phyloP scores from a whole-genome alignment of 2,797 vertebrate species.

The Macroramphosus scolopax region DNA sequence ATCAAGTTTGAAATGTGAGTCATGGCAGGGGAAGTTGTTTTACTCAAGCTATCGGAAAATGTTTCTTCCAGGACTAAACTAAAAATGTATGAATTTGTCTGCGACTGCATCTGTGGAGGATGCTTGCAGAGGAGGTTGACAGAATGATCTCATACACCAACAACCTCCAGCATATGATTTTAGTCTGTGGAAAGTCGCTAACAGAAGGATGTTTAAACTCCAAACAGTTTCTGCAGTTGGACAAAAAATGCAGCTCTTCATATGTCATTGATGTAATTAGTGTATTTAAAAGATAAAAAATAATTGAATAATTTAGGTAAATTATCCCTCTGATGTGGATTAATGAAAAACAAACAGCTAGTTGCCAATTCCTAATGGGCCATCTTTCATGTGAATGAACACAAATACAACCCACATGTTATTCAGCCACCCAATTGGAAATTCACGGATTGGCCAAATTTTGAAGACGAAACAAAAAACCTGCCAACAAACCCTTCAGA shows the following conservation, averaged over 20 bases:
- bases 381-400: slow-evolving; percentile 75
- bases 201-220: no score
- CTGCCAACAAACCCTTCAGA: slow-evolving; percentile 70
- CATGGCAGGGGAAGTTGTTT: no score
- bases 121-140: no score
- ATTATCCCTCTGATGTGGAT: slow-evolving; percentile 75
- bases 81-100: no score
- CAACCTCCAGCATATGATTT: no score
- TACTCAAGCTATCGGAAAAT: no score
- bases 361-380: slow-evolving; percentile 71
- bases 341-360: slow-evolving; percentile 74
- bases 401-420: slow-evolving; percentile 77
- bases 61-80: no score
- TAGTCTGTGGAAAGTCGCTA: no score
- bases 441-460: slow-evolving; percentile 77
- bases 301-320: slow-evolving; percentile 77
- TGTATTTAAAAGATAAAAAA: slow-evolving; percentile 48
- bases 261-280: slow-evolving; percentile 28
- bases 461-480: slow-evolving; percentile 65
- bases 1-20: no score
- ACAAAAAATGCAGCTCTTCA: slow-evolving; percentile 34
- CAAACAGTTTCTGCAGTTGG: slow-evolving; percentile 4
- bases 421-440: slow-evolving; percentile 65
- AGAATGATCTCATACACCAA: no score
- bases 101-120: no score